Conservation (phyloP, 2,113 vertebrate genomes). For the Xyrauchen texanus region DNA sequence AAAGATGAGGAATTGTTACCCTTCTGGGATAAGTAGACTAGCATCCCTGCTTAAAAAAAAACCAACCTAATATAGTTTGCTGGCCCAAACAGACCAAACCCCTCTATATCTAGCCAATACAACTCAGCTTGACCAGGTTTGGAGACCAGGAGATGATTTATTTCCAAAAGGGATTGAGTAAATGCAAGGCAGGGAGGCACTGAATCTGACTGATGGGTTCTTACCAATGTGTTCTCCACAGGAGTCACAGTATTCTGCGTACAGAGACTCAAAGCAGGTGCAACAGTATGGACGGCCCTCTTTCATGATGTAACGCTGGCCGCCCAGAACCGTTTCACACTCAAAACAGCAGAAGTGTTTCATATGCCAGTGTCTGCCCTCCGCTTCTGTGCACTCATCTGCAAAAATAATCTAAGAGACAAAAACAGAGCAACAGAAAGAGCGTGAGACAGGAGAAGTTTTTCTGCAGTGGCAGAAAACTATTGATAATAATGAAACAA, state of each 20-base stretch:
- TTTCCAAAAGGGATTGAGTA: background rate
- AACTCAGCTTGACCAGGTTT: no score
- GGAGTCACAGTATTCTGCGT: conserved; percentile 95
- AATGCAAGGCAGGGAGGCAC: background rate
- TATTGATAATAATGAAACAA: no score
- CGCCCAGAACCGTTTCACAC: conserved; percentile 91
- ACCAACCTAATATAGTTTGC: background rate
- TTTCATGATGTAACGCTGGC: conserved; percentile 99
- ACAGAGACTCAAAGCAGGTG: conserved; percentile 94
- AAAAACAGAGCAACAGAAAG: conserved; percentile 26
- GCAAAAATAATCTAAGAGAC: conserved; percentile 91
- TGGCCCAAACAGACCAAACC: no score
- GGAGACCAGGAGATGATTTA: no score
- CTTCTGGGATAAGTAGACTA: background rate
- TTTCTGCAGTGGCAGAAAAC: background rate
- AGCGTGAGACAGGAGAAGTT: background rate
- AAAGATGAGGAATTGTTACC: background rate
- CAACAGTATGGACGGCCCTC: conserved; percentile 97
- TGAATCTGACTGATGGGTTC: conserved; percentile 42
- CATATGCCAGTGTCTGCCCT: conserved; percentile 99
- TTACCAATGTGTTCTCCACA: conserved; percentile 97
- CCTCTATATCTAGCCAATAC: no score
- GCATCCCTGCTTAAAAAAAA: background rate
- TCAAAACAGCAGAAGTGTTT: conserved; percentile 99
- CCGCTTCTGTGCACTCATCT: conserved; percentile 95